Evolutionary conservation across 1,140 invertebrate genomes (phyloP).

Genomic region (Pectinophora gossypiella): DNA sequence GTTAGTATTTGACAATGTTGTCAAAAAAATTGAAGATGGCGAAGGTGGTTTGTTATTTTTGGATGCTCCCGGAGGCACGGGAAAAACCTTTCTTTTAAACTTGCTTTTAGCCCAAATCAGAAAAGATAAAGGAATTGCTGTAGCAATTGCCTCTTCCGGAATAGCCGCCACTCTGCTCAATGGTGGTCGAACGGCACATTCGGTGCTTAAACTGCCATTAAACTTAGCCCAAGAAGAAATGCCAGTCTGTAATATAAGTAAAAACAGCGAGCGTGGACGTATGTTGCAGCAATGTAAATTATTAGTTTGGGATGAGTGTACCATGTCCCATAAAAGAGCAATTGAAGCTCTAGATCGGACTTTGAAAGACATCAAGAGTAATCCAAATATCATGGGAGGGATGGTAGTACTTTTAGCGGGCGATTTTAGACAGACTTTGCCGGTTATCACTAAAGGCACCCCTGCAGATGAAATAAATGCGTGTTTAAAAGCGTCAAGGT

Average conservation of each 20-base stretch:
- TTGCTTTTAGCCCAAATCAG: slow-evolving; percentile 45
- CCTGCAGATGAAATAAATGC: slow-evolving; percentile 64
- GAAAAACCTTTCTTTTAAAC: slow-evolving; percentile 63
- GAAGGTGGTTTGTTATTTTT: slow-evolving; percentile 27
- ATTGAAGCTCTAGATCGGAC: slow-evolving; percentile 47
- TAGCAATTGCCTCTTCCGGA: slow-evolving; percentile 74
- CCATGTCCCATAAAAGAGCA: slow-evolving; percentile 46
- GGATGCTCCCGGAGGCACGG: slow-evolving; percentile 28
- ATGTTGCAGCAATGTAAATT: slow-evolving; percentile 39
- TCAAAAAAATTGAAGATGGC: slow-evolving; percentile 16
- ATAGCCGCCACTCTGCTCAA: slow-evolving; percentile 73
- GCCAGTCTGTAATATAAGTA: slow-evolving; percentile 24
- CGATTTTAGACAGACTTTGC: slow-evolving; percentile 73
- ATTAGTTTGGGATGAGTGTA: slow-evolving; percentile 56
- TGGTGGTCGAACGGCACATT: slow-evolving; percentile 75
- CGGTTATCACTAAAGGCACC: slow-evolving; percentile 58
- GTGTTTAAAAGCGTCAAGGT: slow-evolving; percentile 31
- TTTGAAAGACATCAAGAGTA: slow-evolving; percentile 39
- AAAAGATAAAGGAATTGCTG: slow-evolving; percentile 40
- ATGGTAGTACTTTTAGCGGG: slow-evolving; percentile 37
- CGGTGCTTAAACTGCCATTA: slow-evolving; percentile 54
- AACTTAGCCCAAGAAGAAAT: slow-evolving; percentile 32
- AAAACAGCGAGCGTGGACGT: slow-evolving; percentile 22
- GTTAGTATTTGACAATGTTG: slow-evolving; percentile 20
- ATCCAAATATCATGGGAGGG: slow-evolving; percentile 21